Conservation (phyloP, 2,888 invertebrate genomes). For the Drosophila rellima region DNA sequence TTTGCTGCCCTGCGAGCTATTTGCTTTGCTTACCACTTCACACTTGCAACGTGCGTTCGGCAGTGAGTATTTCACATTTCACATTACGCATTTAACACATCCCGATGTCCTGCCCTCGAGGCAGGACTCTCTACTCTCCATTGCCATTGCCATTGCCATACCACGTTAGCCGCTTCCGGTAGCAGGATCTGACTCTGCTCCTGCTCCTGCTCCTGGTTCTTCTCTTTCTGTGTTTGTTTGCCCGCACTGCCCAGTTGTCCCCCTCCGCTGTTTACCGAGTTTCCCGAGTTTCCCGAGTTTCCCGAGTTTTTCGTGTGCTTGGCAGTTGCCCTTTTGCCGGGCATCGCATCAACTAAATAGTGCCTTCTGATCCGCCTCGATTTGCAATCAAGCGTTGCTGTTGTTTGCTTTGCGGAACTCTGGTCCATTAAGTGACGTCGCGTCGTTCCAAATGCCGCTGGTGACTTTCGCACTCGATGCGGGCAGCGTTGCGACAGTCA, state of each 20-base stretch:
- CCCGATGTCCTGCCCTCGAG: constrained; percentile 59
- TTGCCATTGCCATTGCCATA: constrained; percentile 27
- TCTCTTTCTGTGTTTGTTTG: constrained; percentile 58
- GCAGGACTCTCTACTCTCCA: constrained; percentile 17
- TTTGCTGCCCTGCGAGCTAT: constrained; percentile 14
- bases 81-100: constrained; percentile 68
- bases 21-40: constrained; percentile 42
- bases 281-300: constrained; percentile 16
- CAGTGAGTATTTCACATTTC: constrained; percentile 33
- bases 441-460: constrained; percentile 45
- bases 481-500: constrained; percentile 18
- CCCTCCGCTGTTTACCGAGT: constrained; percentile 5
- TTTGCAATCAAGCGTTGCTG: constrained; percentile 78
- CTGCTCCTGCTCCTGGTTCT: constrained; percentile 2
- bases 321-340: constrained; percentile 62
- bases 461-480: constrained; percentile 75
- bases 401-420: constrained; percentile 80
- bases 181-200: constrained; percentile 19
- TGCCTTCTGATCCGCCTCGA: constrained; percentile 55
- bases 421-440: constrained; percentile 76
- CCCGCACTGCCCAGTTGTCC: constrained; percentile 37
- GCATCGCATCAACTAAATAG: constrained; percentile 44
- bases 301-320: constrained; percentile 16
- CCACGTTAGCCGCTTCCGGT: constrained; percentile 74
- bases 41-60: constrained; percentile 47